Evolutionary conservation across 1,140 invertebrate species (phyloP).

Genomic region (Drosophila simulans): DNA sequence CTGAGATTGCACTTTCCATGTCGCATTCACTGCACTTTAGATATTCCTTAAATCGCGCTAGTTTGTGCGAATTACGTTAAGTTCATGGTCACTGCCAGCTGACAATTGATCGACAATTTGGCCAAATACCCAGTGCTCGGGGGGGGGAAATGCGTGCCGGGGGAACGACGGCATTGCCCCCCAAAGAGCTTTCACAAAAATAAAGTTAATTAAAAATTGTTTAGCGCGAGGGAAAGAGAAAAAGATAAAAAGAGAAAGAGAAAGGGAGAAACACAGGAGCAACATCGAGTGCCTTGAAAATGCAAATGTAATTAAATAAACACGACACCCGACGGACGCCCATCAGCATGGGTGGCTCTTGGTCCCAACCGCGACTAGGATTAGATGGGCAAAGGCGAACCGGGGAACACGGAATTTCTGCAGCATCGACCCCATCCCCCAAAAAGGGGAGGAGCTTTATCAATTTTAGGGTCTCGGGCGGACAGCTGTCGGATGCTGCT

Average conservation of each 20-base stretch:
- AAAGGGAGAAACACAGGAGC: constrained; percentile 2
- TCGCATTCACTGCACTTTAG: constrained; percentile 7
- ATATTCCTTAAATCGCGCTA: constrained; percentile 10
- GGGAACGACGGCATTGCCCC: constrained; percentile 17
- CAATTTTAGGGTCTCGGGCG: constrained; percentile 12
- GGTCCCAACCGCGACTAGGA: constrained; percentile 22
- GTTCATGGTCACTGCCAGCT: constrained; percentile 61
- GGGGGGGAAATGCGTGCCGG: constrained; percentile 3
- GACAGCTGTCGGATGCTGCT: constrained; percentile 4
- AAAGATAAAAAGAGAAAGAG: too few relatives aligned
- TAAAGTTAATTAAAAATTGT: constrained; percentile 79
- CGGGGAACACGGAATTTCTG: not conserved
- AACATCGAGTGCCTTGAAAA: constrained; percentile 59
- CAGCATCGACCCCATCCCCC: not conserved
- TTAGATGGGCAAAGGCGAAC: not conserved
- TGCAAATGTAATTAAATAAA: constrained; percentile 77
- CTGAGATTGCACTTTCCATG: constrained; percentile 7
- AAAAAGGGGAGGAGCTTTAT: constrained; percentile 15
- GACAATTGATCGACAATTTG: constrained; percentile 80
- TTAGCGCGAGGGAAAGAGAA: constrained; percentile 4
- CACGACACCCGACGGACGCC: constrained; percentile 28
- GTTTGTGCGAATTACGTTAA: constrained; percentile 46
- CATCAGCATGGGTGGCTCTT: constrained; percentile 3
- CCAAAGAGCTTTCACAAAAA: constrained; percentile 55
- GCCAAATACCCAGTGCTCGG: constrained; percentile 33